Percentiles rank a stretch among this genome's conserved stretches.
Evolutionary conservation across 30 jellyfish, hydroid and myxozoan species (phyloP).

Genomic region (Chironex yamaguchii): DNA sequence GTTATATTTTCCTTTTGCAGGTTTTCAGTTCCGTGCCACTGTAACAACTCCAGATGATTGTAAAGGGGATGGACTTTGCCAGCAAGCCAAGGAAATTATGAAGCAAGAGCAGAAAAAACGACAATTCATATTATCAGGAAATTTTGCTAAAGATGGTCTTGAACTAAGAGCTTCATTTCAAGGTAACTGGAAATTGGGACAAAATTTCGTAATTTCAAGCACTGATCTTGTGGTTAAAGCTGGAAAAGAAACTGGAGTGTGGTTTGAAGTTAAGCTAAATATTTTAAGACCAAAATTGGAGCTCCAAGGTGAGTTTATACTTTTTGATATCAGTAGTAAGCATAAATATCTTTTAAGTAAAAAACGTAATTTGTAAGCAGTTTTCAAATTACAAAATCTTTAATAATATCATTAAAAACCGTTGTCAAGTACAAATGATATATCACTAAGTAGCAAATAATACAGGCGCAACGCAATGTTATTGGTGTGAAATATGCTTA

Average conservation of each 20-base stretch:
- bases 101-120: constrained; percentile 55
- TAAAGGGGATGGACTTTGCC: constrained; percentile 77
- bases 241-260: constrained; percentile 70
- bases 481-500: too few species aligned
- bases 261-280: constrained; percentile 53
- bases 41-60: constrained; percentile 86
- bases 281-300: constrained; percentile 55
- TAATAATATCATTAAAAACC: too few species aligned
- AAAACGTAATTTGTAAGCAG: too few species aligned
- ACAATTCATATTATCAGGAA: constrained; percentile 40
- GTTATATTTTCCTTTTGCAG: constrained; percentile 17
- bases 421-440: too few species aligned
- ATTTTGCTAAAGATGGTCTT: constrained; percentile 53
- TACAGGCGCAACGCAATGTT: too few species aligned
- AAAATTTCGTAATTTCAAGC: constrained; percentile 36
- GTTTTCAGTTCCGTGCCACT: constrained; percentile 70
- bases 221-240: constrained; percentile 54
- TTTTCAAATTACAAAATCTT: too few species aligned
- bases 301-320: constrained; percentile 76
- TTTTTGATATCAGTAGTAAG: too few species aligned
- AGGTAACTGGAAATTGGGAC: constrained; percentile 68
- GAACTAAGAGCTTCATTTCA: constrained; percentile 76
- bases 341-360: too few species aligned
- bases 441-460: too few species aligned
- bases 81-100: constrained; percentile 70